Conservation (phyloP, 2,797 vertebrate species). For the Squalus acanthias region DNA sequence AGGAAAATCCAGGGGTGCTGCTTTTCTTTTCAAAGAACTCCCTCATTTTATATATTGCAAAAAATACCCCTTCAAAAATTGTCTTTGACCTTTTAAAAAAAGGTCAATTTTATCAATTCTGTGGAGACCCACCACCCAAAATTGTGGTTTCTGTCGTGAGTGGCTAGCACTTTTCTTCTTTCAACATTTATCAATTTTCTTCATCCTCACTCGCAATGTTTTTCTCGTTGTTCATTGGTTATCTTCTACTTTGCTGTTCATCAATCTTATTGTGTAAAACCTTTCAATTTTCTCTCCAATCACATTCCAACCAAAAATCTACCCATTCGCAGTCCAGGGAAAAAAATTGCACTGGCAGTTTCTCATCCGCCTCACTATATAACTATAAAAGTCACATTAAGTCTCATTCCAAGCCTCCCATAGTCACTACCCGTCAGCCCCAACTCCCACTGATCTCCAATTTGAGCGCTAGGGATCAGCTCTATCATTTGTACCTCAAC, state of each 20-base stretch:
- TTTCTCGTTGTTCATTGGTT: background rate
- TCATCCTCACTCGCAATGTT: background rate
- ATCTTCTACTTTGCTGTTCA: background rate
- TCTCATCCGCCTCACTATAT: background rate
- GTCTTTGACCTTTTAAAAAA: background rate
- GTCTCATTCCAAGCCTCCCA: background rate
- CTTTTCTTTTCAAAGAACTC: background rate
- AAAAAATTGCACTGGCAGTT: background rate
- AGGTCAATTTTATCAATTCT: background rate
- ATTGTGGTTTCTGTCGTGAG: too few relatives aligned
- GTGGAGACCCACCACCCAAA: background rate
- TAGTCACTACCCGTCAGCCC: background rate
- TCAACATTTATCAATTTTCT: background rate
- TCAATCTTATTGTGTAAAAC: background rate
- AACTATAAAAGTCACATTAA: background rate
- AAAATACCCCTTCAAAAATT: background rate
- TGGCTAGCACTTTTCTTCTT: background rate
- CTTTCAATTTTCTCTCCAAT: background rate
- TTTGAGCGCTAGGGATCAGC: background rate
- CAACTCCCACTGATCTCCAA: background rate
- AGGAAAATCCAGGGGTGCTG: background rate
- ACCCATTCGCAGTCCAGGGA: too few relatives aligned
- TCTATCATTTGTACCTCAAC: background rate
- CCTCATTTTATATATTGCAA: background rate
- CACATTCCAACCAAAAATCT: background rate